Evolutionary conservation across 2,113 vertebrate genomes (phyloP), one percentile per base, ranked within the genome.

Genomic region (Phalacrocorax pelagicus): DNA sequence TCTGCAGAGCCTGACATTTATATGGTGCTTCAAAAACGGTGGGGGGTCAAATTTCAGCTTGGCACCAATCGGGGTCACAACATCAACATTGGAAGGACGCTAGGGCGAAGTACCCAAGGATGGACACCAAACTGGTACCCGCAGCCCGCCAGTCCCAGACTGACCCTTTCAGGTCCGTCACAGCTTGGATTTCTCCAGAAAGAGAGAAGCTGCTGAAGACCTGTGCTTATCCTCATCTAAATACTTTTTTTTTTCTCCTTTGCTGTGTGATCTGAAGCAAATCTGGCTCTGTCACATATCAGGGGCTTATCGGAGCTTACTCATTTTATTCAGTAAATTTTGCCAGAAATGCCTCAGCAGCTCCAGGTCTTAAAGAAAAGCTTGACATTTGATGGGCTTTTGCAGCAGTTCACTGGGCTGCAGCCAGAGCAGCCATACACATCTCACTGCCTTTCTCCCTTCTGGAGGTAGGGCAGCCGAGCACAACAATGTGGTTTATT

Each of bases 341-440:
- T 81, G 77, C 30, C 67, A 95, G 83, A 81, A 86, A 89, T 38
- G 77, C 72, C 91, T 86, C 83, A 88, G 40, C 67, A 78, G 3
- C 73, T 94, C 54, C 86, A 81, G 55, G 67, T 84, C 63, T 84
- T 78, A 91, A 67, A 44, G 72, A 19, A 81, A 83, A 86, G 8
- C 38, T 70, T 94, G 84, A 55, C 63, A 74, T 81, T 61, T 91
- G 81, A 92, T 62, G 55, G 77, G 42, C 3, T 89, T 95, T 71
- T 62, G 72, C 58, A 62, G 78, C 81, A 84, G 77, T 34, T 95
- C 87, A 71, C 46, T 89, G 94, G 38, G 84, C 84, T 95, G 90
- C 38, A 90, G 81, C 55, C 3, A 0, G 22, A 55, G 59, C 38
- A 67, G 77, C 66, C 4, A 0, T 21, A 29, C 30, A 27, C 5